Evolutionary conservation across 2,797 vertebrate genomes (phyloP), one percentile per base, ranked within the genome.

Genomic region (Distichodus sexfasciatus): DNA sequence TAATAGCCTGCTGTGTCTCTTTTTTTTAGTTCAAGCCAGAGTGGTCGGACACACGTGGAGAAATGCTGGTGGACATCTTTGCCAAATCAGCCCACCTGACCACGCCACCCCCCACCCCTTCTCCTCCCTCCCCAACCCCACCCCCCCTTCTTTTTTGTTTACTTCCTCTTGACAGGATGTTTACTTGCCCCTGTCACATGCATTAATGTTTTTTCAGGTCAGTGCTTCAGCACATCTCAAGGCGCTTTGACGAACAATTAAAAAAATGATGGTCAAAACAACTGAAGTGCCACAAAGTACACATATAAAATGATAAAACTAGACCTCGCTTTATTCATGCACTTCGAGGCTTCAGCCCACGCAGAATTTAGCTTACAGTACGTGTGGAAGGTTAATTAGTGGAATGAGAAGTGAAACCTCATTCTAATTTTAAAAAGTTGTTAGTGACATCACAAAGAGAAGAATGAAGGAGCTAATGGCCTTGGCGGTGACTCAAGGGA

Each of bases 1-100:
- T 78, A 74, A 75, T 63, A 68, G 68, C 64, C 33, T 67, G 6
- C 10, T 74, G 48, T 24, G 36, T 59, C 31, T 54, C 28, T 63
- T 38, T 58, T 38, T 54, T 60, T 29, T 63, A 46, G 69, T 54
- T 51, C 38, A 60, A 60, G 51, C 33, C 69, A 58, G 40, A 71
- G 43, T 72, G 61, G 62, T 53, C 53, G 44, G 21, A 53, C n/a
- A 66, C 47, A 53, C 29, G 31, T 59, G 38, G 1, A 36, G 28
- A 29, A 11, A 44, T 23, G 28, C 21, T 66, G 55, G 28, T 44
- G 40, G 63, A 53, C 15, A 53, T 54, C 21, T 43, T 41, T 21
- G 35, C 43, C 26, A 44, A 70, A 60, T 29, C n/a, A n/a, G n/a
- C n/a, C n/a, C n/a, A n/a, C n/a, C n/a, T n/a, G n/a, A n/a, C n/a